These are phyloP conservation scores for Xanthorhoe spadicearia DNA, from an alignment of 2,888 invertebrate genomes.

Conservation along the genomic window DNA sequence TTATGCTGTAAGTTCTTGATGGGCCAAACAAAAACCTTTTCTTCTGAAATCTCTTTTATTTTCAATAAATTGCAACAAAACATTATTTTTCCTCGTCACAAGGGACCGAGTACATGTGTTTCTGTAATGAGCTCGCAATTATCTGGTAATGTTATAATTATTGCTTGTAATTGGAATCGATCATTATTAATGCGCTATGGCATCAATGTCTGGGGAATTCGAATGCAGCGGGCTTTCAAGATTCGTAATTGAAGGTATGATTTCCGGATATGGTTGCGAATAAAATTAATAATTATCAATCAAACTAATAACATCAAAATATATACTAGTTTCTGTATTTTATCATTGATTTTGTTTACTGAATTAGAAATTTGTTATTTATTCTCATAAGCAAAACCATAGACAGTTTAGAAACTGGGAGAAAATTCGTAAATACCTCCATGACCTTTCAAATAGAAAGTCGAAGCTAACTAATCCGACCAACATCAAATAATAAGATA, in stretches of 20 bases:
- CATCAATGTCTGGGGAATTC: conserved; percentile 8
- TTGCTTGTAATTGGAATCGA: conserved; percentile 11
- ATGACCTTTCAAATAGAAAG: too few relatives aligned
- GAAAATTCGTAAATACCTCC: too few relatives aligned
- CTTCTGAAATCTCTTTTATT: neutral
- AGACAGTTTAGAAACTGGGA: too few relatives aligned
- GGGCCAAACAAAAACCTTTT: neutral
- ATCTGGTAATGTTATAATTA: conserved; percentile 9
- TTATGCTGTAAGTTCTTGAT: too few relatives aligned
- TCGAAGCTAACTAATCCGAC: neutral
- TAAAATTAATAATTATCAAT: neutral
- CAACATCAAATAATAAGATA: neutral
- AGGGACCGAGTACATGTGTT: conserved; percentile 7
- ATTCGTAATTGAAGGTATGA: neutral
- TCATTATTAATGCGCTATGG: conserved; percentile 8
- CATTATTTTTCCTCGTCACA: neutral
- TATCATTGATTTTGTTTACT: too few relatives aligned
- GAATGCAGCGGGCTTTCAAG: neutral
- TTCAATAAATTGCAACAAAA: neutral
- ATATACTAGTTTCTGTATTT: neutral
- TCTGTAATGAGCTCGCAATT: conserved; percentile 11
- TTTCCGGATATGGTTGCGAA: neutral
- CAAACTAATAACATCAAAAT: neutral
- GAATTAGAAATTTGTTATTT: too few relatives aligned
- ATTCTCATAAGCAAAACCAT: too few relatives aligned